Evolutionary conservation across 2,888 invertebrate genomes (phyloP).

Genomic region (Ophion costatus): DNA sequence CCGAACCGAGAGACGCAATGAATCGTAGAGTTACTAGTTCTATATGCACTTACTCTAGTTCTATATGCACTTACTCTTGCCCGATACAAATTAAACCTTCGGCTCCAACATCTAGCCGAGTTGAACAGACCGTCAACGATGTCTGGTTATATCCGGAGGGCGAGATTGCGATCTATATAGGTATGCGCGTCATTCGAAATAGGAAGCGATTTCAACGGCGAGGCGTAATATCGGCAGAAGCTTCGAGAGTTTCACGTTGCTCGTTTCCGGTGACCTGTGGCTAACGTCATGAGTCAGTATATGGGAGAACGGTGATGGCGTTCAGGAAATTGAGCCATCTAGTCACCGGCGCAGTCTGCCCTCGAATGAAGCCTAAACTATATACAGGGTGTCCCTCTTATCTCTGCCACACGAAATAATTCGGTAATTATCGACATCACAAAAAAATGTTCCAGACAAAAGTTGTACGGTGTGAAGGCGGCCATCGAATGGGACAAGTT

Average conservation of each 20-base stretch:
- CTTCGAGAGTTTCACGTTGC: slow-evolving; percentile 62
- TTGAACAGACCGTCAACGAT: slow-evolving; percentile 16
- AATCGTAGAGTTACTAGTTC: not conserved
- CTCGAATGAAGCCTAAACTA: slow-evolving; percentile 40
- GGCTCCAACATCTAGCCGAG: slow-evolving; percentile 8
- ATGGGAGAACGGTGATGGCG: slow-evolving; percentile 44
- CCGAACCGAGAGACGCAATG: too few relatives aligned
- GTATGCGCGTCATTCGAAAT: slow-evolving; percentile 41
- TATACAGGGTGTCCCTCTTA: too few relatives aligned
- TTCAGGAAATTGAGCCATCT: slow-evolving; percentile 76
- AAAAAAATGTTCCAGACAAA: too few relatives aligned
- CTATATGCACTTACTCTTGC: not conserved
- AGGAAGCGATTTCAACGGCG: slow-evolving; percentile 71
- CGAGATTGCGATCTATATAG: slow-evolving; percentile 38
- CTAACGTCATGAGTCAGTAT: slow-evolving; percentile 68
- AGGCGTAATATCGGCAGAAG: slow-evolving; percentile 57
- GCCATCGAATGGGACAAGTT: too few relatives aligned
- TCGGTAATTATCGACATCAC: too few relatives aligned
- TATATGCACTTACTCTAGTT: not conserved
- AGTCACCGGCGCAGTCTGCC: slow-evolving; percentile 50
- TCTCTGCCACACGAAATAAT: too few relatives aligned
- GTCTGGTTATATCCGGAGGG: slow-evolving; percentile 54
- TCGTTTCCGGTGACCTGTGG: slow-evolving; percentile 70
- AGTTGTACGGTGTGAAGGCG: too few relatives aligned
- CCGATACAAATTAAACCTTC: slow-evolving; percentile 53